Evolutionary conservation across 2,797 vertebrate species (phyloP), one percentile per base, ranked within the genome.

Genomic region (Iguana delicatissima): DNA sequence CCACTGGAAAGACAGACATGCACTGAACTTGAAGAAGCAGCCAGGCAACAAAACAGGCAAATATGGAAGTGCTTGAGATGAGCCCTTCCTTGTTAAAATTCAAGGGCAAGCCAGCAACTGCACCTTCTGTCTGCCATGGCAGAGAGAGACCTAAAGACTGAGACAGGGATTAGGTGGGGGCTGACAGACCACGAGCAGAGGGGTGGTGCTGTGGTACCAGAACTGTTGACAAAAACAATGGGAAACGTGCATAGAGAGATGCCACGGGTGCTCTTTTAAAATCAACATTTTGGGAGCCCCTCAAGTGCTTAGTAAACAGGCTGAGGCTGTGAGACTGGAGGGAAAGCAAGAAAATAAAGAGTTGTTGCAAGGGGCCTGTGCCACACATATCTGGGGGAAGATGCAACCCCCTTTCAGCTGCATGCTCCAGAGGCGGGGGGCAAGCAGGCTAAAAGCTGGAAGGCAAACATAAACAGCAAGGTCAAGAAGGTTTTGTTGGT

Each of bases 71-170:
- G 86, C 91, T 94, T 93, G 94, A 93, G 72, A 14, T 3, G 92
- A 91, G 93, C 86, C 93, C 57, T 87, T 6, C 64, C 32, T 55
- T 69, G 50, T 20, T 50, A 84, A 77, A 93, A 62, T 29, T 2
- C 57, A 81, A 95, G 92, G 92, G 90, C 91, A 95, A 84, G 90
- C 89, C 92, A 80, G 38, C 87, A 92, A 89, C 91, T 92, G 0
- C 89, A 89, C 84, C 91, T 92, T 96, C 88, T 95, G 89, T 76
- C 91, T 92, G 92, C 93, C 92, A 92, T 88, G 79, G 92, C 94
- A 88, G 93, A 92, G 91, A 91, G 89, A 59, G 46, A 82, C 92
- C 82, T 77, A 46, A 0, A 85, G 85, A 72, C 38, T 85, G 55
- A 90, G 74, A 29, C 32, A 35, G 87, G 64, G 80, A n/a, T 1